A percentile compares a stretch with the other conserved stretches of the same genome.
Conservation (phyloP, 1,140 invertebrate species). For the Eumeta japonica region DNA sequence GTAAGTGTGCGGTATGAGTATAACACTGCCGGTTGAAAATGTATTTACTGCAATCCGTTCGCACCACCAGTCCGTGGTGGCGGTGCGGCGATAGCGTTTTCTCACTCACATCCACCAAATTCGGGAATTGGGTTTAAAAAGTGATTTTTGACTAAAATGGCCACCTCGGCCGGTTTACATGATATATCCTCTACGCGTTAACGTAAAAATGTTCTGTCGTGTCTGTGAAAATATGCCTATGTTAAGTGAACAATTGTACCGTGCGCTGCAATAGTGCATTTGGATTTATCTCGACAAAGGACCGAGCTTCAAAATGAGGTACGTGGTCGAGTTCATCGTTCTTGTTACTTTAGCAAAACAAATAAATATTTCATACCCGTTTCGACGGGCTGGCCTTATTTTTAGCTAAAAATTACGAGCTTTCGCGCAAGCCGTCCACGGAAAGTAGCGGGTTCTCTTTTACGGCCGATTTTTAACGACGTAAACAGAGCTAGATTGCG, state of each 20-base stretch:
- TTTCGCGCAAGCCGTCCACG: background rate
- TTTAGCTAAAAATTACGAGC: background rate
- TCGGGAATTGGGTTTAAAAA: constrained; percentile 31
- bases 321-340: constrained; percentile 40
- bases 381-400: constrained; percentile 23
- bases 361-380: constrained; percentile 36
- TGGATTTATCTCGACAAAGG: constrained; percentile 52
- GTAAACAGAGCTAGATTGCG: constrained; percentile 31
- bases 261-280: constrained; percentile 51
- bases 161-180: constrained; percentile 30
- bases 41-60: background rate
- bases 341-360: constrained; percentile 42
- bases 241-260: constrained; percentile 53
- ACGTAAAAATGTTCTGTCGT: constrained; percentile 37
- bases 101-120: constrained; percentile 35
- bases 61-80: constrained; percentile 23
- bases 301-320: constrained; percentile 51
- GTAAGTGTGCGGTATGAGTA: background rate
- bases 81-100: constrained; percentile 43
- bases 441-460: constrained; percentile 17
- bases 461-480: constrained; percentile 23
- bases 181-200: constrained; percentile 35
- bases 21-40: background rate
- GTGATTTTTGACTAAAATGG: constrained; percentile 52
- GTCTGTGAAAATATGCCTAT: constrained; percentile 51